These are phyloP conservation scores for Melanerpes formicivorus DNA, from an alignment of 2,113 vertebrate species.

Conservation along the genomic window DNA sequence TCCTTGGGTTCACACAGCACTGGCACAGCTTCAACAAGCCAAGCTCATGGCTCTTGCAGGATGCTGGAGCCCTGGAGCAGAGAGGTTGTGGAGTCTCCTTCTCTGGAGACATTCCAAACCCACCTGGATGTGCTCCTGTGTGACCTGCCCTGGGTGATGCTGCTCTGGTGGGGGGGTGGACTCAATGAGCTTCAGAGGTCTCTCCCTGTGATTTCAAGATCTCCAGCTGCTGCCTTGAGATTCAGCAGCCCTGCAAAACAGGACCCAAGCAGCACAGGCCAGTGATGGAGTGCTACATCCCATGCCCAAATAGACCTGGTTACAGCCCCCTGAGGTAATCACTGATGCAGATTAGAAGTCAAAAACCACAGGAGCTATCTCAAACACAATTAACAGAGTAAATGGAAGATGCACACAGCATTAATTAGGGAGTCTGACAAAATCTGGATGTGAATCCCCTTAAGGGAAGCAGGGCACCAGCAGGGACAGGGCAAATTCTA, in stretches of 20 bases:
- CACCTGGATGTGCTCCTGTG: too few relatives aligned
- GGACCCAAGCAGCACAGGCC: neutral
- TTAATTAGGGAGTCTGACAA: neutral
- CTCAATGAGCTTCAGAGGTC: too few relatives aligned
- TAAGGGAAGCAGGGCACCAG: neutral
- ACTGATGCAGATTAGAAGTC: neutral
- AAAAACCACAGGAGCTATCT: neutral
- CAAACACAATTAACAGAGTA: neutral
- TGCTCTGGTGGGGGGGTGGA: too few relatives aligned
- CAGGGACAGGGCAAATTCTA: neutral
- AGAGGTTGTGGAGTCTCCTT: too few relatives aligned
- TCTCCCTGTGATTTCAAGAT: too few relatives aligned
- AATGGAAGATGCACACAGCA: neutral
- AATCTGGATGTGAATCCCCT: neutral
- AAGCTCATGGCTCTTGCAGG: neutral
- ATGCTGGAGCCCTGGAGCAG: too few relatives aligned
- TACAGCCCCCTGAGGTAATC: neutral
- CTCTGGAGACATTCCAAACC: too few relatives aligned
- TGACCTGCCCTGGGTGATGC: too few relatives aligned
- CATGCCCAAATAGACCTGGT: neutral
- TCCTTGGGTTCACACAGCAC: neutral
- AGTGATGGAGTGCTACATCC: neutral
- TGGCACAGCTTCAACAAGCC: neutral
- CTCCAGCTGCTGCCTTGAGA: neutral
- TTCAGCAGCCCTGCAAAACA: neutral